Base-by-base conservation (phyloP, 30 jellyfish, hydroid and myxozoan genomes). In the Hydra vulgaris region DNA sequence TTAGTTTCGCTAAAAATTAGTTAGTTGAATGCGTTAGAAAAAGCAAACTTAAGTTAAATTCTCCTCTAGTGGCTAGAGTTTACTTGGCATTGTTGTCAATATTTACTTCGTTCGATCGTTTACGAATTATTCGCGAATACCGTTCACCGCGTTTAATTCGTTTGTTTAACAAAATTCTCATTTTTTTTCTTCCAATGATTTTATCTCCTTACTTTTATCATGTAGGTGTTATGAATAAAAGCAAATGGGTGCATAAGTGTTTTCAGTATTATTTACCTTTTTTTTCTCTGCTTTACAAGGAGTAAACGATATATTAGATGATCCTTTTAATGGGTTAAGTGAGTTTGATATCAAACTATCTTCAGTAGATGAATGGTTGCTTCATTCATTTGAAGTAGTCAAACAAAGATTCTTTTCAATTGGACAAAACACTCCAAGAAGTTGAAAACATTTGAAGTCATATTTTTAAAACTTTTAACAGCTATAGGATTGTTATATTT, bases 101-200 rank as follows among this genome's bases (percentile, higher is more conserved):
- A 81, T 88, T 94, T 27, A 25, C 79, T 24, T 89, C 90, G 12
- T 88, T 88, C 27, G 96, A 88, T 66, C 55, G 96, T 66, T 89
- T 90, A 16, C 93, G 97, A 21, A 96, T 86, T 0, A 81, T 90
- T 79, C 90, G 97, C 18, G 97, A 90, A 25, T 90, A 90, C 81
- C 53, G 97, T 21, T 90, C 97, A 0, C 97, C 97, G 25, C 77
- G 95, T 22, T 86, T 96, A n/a, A 86, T 87, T 24, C 88, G 97
- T 23, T 86, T 96, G 12, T 90, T 90, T 80, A 87, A 95, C 61
- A 90, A 90, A 72, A 61, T 90, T 26, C 83, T 90, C 72, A 81
- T 86, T 0, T 90, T 90, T 77, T 89, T 83, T 52, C 78, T 86
- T 7, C 97, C 97, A 0, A 71, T 85, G 26, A 88, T 90, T 17